A percentile compares a stretch with the other conserved stretches of the same genome.
Evolutionary conservation across 2,888 invertebrate genomes (phyloP).

Genomic region (Diploptera punctata): DNA sequence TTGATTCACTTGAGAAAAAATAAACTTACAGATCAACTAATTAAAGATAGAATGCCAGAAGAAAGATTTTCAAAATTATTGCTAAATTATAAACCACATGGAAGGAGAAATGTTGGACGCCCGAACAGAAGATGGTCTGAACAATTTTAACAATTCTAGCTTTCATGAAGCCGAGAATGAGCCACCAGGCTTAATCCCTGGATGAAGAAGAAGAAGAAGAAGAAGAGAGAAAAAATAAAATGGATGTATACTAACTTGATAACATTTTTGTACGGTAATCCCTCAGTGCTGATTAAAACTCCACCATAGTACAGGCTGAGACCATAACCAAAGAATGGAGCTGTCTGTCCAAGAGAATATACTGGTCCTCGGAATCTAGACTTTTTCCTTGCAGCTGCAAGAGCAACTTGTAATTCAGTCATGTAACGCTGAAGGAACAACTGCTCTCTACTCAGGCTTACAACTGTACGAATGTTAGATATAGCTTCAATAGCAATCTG

Average conservation of each 20-base stretch:
- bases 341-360: constrained; percentile 73
- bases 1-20: too few relatives aligned
- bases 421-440: constrained; percentile 66
- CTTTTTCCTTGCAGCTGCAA: constrained; percentile 59
- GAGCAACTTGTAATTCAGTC: constrained; percentile 60
- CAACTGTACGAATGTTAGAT: constrained; percentile 69
- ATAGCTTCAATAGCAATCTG: constrained; percentile 76
- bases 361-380: constrained; percentile 70
- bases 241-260: constrained; percentile 71
- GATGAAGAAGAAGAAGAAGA: too few relatives aligned
- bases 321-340: constrained; percentile 75
- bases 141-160: too few relatives aligned
- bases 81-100: too few relatives aligned
- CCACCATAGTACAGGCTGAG: constrained; percentile 76
- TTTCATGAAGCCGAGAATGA: too few relatives aligned
- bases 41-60: too few relatives aligned
- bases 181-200: too few relatives aligned
- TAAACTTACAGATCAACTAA: too few relatives aligned
- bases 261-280: constrained; percentile 67
- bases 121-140: too few relatives aligned
- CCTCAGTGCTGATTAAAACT: constrained; percentile 66
- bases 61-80: too few relatives aligned
- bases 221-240: too few relatives aligned
- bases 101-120: too few relatives aligned
- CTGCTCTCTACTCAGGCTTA: constrained; percentile 70